Evolutionary conservation across 2,888 invertebrate genomes (phyloP).

Genomic region (Cheilosia urbana): DNA sequence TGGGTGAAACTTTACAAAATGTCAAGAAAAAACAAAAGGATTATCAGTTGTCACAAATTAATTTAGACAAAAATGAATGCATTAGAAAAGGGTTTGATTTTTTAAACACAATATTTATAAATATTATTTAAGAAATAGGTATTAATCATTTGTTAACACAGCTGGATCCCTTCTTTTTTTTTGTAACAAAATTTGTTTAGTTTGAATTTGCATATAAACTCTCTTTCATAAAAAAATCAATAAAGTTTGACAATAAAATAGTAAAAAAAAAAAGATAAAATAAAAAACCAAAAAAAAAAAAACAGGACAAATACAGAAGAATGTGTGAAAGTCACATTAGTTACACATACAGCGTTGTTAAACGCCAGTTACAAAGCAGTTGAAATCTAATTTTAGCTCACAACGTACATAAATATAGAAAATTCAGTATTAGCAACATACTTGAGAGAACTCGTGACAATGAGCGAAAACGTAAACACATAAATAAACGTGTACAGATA

Average conservation of each 20-base stretch:
- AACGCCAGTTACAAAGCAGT: conserved; percentile 51
- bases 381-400: conserved; percentile 47
- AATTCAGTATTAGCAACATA: conserved; percentile 64
- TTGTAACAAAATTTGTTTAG: conserved; percentile 15
- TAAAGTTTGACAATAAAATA: conserved; percentile 75
- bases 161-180: conserved; percentile 23
- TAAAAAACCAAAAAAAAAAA: conserved; percentile 1
- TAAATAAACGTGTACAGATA: conserved; percentile 26
- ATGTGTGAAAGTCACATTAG: conserved; percentile 42
- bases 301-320: conserved; percentile 33
- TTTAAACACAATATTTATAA: conserved; percentile 1
- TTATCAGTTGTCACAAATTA: conserved; percentile 50
- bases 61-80: conserved; percentile 3
- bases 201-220: conserved; percentile 48
- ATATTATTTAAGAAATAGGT: conserved; percentile 32
- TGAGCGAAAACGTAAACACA: conserved; percentile 17
- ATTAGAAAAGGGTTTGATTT: conserved; percentile 24
- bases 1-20: conserved; percentile 20
- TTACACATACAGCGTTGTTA: conserved; percentile 42
- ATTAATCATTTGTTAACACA: conserved; percentile 26
- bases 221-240: conserved; percentile 65
- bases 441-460: conserved; percentile 27
- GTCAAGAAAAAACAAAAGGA: conserved; percentile 24
- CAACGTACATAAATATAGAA: conserved; percentile 36
- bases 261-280: conserved; percentile 37